Evolutionary conservation across 1,140 invertebrate genomes (phyloP), one percentile per base, ranked within the genome.

Genomic region (Aphelinus atriplicis): DNA sequence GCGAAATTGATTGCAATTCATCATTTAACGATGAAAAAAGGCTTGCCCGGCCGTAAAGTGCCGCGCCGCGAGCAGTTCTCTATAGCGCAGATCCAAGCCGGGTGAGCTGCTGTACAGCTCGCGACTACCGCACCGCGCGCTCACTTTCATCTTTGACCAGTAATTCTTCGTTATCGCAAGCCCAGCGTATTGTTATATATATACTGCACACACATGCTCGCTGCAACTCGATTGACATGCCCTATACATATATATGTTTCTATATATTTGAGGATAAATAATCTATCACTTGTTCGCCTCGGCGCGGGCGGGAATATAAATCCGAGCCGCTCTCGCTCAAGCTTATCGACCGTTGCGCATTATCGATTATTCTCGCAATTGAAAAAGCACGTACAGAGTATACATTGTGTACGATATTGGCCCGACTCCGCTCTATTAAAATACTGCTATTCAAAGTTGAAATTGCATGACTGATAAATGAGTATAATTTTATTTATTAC

Each of bases 131-230:
- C 55, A 48, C 56, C 9, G 47, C 48, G 47, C 42, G 58, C 51
- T 56, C 48, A 61, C 47, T 26, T 61, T 70, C 60, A 26, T 60
- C 61, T 7, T 43, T 62, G 43, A 53, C 9, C 50, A 55, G 61
- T 63, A 56, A 71, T 64, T 71, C 7, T 46, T 71, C 51, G 50
- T 64, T 71, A 71, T 71, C 61, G 51, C 58, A 2, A 6, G 4
- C 43, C 26, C 26, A 26, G 26, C 26, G 26, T 26, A 26, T 26
- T 26, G 26, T 26, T n/a, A n/a, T n/a, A n/a, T n/a, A n/a, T n/a
- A n/a, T n/a, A n/a, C n/a, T n/a, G n/a, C 26, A 26, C 26, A 26
- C 26, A 26, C 26, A 26, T 26, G 26, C 26, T 26, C 26, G 26
- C 26, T 26, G 26, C 26, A 26, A 26, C 26, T 26, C 26, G 57